Evolutionary conservation across 1,140 invertebrate species (phyloP).

Genomic region (Pseudachorutes palmiensis): DNA sequence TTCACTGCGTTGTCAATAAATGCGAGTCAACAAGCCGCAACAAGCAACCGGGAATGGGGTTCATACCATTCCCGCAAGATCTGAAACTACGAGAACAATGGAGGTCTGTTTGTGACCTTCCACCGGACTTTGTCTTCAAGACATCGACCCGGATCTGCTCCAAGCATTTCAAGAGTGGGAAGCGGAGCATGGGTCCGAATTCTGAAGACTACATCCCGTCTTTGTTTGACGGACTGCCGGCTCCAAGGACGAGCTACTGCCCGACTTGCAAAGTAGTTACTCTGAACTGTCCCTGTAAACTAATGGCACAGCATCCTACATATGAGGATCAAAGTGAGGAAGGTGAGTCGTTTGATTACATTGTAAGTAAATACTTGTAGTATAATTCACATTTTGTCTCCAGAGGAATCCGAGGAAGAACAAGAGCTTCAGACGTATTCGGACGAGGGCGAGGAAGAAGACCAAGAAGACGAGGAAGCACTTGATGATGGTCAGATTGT

Average conservation of each 20-base stretch:
- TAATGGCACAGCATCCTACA: neutral
- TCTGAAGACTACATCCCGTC: slow-evolving; percentile 12
- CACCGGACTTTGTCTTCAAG: neutral
- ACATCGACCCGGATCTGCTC: neutral
- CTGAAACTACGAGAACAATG: neutral
- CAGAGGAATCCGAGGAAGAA: too few species aligned
- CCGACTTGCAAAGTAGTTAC: neutral
- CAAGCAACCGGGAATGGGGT: neutral
- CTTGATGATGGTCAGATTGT: slow-evolving; percentile 3
- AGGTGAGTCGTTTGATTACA: neutral
- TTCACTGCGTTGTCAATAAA: too few species aligned
- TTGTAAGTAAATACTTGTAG: neutral
- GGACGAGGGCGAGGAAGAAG: neutral
- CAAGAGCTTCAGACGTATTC: neutral
- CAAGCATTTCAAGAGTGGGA: neutral
- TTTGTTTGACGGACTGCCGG: neutral
- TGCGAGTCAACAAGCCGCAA: neutral
- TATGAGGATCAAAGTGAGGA: neutral
- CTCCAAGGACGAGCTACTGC: neutral
- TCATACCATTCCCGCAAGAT: slow-evolving; percentile 1
- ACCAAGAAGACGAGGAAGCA: neutral
- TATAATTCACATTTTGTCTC: too few species aligned
- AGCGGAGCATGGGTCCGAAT: neutral
- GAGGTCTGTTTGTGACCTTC: neutral
- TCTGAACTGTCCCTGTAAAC: neutral